Evolutionary conservation across 2,888 invertebrate species (phyloP), one percentile per base, ranked within the genome.

Genomic region (Balanococcus diminutus): DNA sequence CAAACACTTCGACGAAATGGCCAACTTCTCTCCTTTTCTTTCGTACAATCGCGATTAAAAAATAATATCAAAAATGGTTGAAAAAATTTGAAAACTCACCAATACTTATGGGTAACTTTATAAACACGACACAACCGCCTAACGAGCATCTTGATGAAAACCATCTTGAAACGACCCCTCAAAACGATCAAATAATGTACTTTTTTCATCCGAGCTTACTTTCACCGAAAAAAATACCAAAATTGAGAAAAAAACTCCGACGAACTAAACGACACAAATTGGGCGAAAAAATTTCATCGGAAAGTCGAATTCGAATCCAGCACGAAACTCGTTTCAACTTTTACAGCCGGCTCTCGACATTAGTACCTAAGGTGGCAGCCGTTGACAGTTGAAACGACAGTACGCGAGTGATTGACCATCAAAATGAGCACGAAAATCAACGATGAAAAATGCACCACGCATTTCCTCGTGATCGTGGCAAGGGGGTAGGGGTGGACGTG

Each of bases 91-190:
- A 22, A 36, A 56, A 82, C 82, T 82, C n/a, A 82, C 82, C 82
- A 82, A 28, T 31, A 51, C 31, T 51, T 46, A 16, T 19, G n/a
- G 0, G 51, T 51, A 14, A 56, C 6, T 25, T 82, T 82, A 51
- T 82, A 82, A 22, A 51, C 51, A 8, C 82, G 82, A 82, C 82
- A 51, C n/a, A 82, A 56, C 31, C 51, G 82, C 22, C 56, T 82
- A 1, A 31, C n/a, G 0, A 82, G 9, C 46, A 82, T 31, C 51
- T 82, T 82, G 19, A 82, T 31, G 31, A 51, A 51, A 28, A 82
- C 22, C 82, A 82, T 82, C 16, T 51, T 82, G 3, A 51, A 22
- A n/a, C 82, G 82, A 82, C 42, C 3, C 19, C 51, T 22, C 19
- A 82, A 56, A 3, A 82, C 42, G n/a, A 51, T 31, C 25, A 16